Base-by-base conservation (phyloP, 2,888 invertebrate genomes). In the Mesochorus sp. region DNA sequence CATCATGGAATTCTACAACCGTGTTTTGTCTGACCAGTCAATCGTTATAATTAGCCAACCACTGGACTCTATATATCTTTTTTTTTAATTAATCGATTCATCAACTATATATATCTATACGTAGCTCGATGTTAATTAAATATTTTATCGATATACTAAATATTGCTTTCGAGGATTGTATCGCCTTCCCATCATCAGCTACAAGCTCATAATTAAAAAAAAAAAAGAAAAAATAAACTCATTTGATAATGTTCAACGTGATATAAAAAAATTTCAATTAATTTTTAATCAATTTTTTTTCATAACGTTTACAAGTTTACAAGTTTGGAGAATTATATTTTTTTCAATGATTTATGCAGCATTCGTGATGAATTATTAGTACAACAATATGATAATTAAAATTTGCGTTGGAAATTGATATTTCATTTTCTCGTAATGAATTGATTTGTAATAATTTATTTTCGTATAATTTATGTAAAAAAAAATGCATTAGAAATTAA, bases 21-120 rank as follows among this genome's bases (percentile, higher is more conserved):
- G 51, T 12, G n/a, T 47, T 66, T 72, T 31, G 19, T 44, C 51
- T 28, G 34, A 44, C 26, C 26, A 17, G n/a, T 44, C 57, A 6
- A 39, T 75, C 71, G 47, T 55, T 74, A 67, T 66, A 28, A 71
- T 79, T 75, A 66, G 61, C 71, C 59, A 44, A 66, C 57, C 47
- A 17, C 21, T 44, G 24, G 39, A 57, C 8, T 31, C 51, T 14
- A 17, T n/a, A 1, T 57, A 3, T 6, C 5, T 19, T 34, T 57
- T 57, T n/a, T 49, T 26, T 3, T 8, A 8, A 47, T 53, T 24
- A 53, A 57, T 70, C 17, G 24, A 44, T 42, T 24, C 12, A 67
- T 67, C 55, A 2, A 53, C 26, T 24, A 44, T 57, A 31, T n/a
- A 66, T 72, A 66, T 57, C 42, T 47, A 42, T 34, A 31, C n/a